phyloP scores from a whole-genome alignment of 2,888 invertebrate genomes.

The Eupithecia abbreviata region DNA sequence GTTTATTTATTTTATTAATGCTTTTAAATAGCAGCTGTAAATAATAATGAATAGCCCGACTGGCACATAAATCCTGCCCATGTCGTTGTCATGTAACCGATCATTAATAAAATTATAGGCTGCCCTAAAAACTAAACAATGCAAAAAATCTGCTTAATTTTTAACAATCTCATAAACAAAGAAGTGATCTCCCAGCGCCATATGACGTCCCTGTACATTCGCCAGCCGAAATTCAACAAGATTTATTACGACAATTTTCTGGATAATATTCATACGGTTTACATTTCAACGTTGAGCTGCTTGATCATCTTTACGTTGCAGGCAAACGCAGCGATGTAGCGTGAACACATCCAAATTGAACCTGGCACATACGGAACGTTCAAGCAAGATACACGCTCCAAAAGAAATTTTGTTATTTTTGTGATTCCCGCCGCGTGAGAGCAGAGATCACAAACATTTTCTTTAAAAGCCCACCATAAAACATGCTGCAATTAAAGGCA shows the following conservation, averaged over 20 bases:
- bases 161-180: constrained; percentile 75
- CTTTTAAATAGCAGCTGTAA: constrained; percentile 33
- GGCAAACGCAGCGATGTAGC: constrained; percentile 61
- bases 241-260: constrained; percentile 61
- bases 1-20: neutral
- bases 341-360: constrained; percentile 50
- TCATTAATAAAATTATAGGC: constrained; percentile 59
- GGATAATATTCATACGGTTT: constrained; percentile 34
- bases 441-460: constrained; percentile 61
- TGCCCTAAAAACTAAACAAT: constrained; percentile 57
- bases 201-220: constrained; percentile 71
- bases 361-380: constrained; percentile 60
- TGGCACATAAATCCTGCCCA: constrained; percentile 45
- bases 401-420: constrained; percentile 68
- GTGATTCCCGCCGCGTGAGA: constrained; percentile 64
- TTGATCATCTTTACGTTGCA: constrained; percentile 17
- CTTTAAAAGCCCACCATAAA: constrained; percentile 49
- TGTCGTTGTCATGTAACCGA: constrained; percentile 57
- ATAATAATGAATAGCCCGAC: constrained; percentile 36
- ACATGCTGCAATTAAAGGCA: constrained; percentile 56
- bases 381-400: constrained; percentile 63
- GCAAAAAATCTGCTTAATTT: constrained; percentile 63
- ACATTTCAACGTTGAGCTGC: constrained; percentile 53
- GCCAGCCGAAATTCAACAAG: constrained; percentile 62
- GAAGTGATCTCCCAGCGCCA: constrained; percentile 73